Evolutionary conservation across 2,797 vertebrate genomes (phyloP).

Genomic region (Rousettus madagascariensis): DNA sequence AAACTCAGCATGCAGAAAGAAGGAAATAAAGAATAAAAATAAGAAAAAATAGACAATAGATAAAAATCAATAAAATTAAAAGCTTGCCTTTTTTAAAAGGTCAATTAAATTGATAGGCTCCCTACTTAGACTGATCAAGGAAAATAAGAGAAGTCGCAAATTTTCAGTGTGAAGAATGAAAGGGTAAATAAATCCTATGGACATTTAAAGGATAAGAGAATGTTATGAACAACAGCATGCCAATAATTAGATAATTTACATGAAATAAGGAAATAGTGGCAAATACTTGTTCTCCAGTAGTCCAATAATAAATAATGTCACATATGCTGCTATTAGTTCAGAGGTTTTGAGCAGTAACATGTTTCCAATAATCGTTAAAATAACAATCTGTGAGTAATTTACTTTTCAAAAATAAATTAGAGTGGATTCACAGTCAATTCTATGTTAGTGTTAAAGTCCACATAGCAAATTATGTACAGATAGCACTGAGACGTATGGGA

Average conservation of each 20-base stretch:
- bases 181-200: neutral
- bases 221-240: neutral
- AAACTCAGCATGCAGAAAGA: neutral
- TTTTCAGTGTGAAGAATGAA: neutral
- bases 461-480: neutral
- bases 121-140: neutral
- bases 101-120: neutral
- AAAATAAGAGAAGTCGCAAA: neutral
- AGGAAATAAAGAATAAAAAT: neutral
- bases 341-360: slow-evolving; percentile 12
- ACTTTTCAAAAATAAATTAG: slow-evolving; percentile 25
- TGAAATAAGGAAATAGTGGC: neutral
- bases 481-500: neutral
- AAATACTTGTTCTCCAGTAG: neutral
- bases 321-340: neutral
- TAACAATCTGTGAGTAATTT: neutral
- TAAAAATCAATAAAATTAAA: neutral
- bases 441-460: neutral
- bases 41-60: neutral
- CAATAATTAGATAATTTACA: neutral
- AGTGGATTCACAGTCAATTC: neutral
- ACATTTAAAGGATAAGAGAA: neutral
- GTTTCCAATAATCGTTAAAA: neutral
- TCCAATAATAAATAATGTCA: neutral
- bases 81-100: neutral